These are phyloP conservation scores for Bos taurus DNA, from an alignment of 2,113 vertebrate genomes.

Conservation along the genomic window ARS-UCD2.0 NC_037337.1:71580001-71580500, in stretches of 20 bases:
- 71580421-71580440: neutral
- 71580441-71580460: too few relatives aligned
- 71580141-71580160: conserved; percentile 19
- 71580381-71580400: neutral
- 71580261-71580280: neutral
- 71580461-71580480: too few relatives aligned
- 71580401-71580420: neutral
- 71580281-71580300: neutral
- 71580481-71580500: too few relatives aligned
- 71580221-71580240: neutral
- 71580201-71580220: neutral
- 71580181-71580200: conserved; percentile 14
- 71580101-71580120: neutral
- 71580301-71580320: neutral
- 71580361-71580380: neutral
- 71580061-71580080: neutral
- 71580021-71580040: neutral
- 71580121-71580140: neutral
- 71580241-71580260: neutral
- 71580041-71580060: neutral
- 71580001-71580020: neutral
- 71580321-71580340: neutral
- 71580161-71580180: neutral
- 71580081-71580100: neutral
- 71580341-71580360: neutral